Conservation (phyloP, 2,888 invertebrate species). For the Axea sp. region DNA sequence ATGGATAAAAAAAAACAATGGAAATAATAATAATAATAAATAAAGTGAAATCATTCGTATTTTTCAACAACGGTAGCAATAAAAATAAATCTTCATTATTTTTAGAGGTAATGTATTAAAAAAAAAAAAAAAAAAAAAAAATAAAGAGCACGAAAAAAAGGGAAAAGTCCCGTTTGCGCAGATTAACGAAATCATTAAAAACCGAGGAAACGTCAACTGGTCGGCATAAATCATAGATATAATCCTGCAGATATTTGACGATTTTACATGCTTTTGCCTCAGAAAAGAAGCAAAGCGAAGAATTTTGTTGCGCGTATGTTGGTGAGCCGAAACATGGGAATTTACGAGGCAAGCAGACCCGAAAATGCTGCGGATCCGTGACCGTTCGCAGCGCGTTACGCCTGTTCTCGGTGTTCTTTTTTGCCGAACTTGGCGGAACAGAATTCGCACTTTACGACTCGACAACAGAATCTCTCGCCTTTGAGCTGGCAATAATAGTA, state of each 20-base stretch:
- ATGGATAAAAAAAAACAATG: too few relatives aligned
- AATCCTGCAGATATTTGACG: constrained; percentile 53
- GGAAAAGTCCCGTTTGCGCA: too few relatives aligned
- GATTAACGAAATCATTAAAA: constrained; percentile 27
- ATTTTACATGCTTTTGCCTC: constrained; percentile 29
- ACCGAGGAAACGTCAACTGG: constrained; percentile 24
- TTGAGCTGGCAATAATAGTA: constrained; percentile 62
- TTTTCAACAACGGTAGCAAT: too few relatives aligned
- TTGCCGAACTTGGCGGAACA: constrained; percentile 57
- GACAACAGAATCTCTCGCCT: constrained; percentile 63
- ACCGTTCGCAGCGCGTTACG: constrained; percentile 52
- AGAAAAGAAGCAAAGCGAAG: constrained; percentile 22
- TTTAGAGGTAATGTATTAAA: too few relatives aligned
- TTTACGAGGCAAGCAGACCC: constrained; percentile 57
- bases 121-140: too few relatives aligned
- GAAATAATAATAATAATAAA: too few relatives aligned
- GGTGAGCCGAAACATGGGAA: constrained; percentile 35
- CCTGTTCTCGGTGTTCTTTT: constrained; percentile 25
- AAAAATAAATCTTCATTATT: too few relatives aligned
- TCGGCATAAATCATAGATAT: constrained; percentile 49
- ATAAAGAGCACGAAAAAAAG: too few relatives aligned
- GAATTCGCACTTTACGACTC: constrained; percentile 64
- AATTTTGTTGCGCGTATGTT: constrained; percentile 25
- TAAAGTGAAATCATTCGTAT: too few relatives aligned
- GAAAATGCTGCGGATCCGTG: constrained; percentile 52